Evolutionary conservation across 2,113 vertebrate genomes (phyloP).

Genomic region (Hoplias malabaricus): DNA sequence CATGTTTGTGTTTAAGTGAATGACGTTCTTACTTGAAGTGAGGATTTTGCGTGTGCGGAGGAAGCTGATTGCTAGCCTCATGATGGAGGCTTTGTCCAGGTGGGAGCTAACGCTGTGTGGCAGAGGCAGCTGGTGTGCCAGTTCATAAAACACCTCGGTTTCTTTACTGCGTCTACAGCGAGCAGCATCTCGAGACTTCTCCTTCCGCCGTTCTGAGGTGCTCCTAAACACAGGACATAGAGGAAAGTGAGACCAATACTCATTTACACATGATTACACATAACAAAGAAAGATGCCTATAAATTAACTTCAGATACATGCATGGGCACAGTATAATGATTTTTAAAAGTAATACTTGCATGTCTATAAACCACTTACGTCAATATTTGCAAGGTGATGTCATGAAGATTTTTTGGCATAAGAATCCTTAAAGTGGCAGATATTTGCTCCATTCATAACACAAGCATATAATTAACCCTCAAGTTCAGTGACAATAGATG

Average conservation of each 20-base stretch:
- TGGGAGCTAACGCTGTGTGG: conserved; percentile 89
- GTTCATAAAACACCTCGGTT: conserved; percentile 96
- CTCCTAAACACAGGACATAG: conserved; percentile 69
- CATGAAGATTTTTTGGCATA: no score
- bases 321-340: no score
- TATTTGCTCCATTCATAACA: neutral
- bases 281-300: no score
- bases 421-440: neutral
- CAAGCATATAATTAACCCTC: no score
- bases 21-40: conserved; percentile 71
- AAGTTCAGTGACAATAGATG: no score
- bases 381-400: no score
- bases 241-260: neutral
- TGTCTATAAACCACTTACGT: no score
- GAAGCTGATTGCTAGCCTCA: conserved; percentile 98
- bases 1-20: no score
- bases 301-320: no score
- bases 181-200: conserved; percentile 95
- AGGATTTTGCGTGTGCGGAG: conserved; percentile 90
- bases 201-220: conserved; percentile 94
- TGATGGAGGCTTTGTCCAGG: conserved; percentile 98
- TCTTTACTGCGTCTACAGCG: conserved; percentile 94
- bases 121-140: conserved; percentile 91
- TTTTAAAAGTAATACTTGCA: no score
- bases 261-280: neutral